Percentiles rank a stretch among this genome's conserved stretches.
phyloP scores from a whole-genome alignment of 2,888 invertebrate genomes.

The Hypena proboscidalis region DNA sequence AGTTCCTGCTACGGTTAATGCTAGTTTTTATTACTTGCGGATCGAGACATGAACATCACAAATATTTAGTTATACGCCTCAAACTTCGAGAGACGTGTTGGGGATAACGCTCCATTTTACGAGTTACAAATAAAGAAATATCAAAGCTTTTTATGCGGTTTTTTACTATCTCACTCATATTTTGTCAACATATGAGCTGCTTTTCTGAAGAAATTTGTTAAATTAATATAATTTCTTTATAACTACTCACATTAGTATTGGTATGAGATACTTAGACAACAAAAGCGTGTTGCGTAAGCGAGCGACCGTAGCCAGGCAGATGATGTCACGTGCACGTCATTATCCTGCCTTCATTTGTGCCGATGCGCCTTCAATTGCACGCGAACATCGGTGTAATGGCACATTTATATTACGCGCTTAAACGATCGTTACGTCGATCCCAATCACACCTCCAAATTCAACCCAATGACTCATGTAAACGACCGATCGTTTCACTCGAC shows the following conservation, averaged over 20 bases:
- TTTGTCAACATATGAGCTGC: background rate
- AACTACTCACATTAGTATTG: too few relatives aligned
- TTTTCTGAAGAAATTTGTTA: background rate
- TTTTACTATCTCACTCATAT: too few relatives aligned
- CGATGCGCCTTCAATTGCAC: constrained; percentile 40
- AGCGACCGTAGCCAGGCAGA: constrained; percentile 20
- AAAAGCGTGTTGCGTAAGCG: constrained; percentile 29
- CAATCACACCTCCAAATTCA: constrained; percentile 19
- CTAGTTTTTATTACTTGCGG: constrained; percentile 39
- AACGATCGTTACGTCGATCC: constrained; percentile 14
- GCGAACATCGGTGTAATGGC: constrained; percentile 32
- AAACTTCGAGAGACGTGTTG: too few relatives aligned
- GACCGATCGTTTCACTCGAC: constrained; percentile 20
- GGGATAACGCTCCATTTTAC: too few relatives aligned
- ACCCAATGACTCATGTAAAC: constrained; percentile 29
- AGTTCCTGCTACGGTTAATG: constrained; percentile 43
- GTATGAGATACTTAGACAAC: too few relatives aligned
- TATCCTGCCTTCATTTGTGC: constrained; percentile 38
- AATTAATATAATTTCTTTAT: background rate
- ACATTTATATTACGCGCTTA: constrained; percentile 37
- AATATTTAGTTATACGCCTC: too few relatives aligned
- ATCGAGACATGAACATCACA: background rate
- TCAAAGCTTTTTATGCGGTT: too few relatives aligned
- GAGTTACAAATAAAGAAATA: too few relatives aligned
- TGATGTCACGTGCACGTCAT: constrained; percentile 38